Conservation (phyloP, 1,140 invertebrate species). For the Medauroidea extradentata region DNA sequence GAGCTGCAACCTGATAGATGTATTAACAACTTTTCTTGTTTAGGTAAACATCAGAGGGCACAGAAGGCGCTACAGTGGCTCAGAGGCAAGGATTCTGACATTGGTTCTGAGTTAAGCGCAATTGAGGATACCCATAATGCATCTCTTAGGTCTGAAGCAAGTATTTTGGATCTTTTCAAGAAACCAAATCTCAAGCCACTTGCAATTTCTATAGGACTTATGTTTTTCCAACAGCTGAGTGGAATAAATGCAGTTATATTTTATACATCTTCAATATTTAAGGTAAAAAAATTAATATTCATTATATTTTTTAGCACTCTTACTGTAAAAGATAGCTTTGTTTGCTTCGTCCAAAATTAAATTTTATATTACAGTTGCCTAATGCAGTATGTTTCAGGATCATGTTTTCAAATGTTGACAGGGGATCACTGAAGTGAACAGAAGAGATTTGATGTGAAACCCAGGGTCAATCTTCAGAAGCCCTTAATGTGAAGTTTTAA, state of each 20-base stretch:
- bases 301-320: too few species aligned
- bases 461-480: too few species aligned
- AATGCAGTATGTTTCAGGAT: too few species aligned
- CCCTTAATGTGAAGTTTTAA: too few species aligned
- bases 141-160: conserved; percentile 36
- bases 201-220: conserved; percentile 75
- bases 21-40: too few species aligned
- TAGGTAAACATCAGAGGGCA: conserved; percentile 63
- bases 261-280: conserved; percentile 83
- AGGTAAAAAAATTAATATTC: conserved; percentile 44
- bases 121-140: conserved; percentile 66
- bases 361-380: too few species aligned
- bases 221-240: conserved; percentile 92
- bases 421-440: too few species aligned
- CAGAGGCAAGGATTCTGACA: conserved; percentile 53
- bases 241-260: conserved; percentile 93
- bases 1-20: too few species aligned
- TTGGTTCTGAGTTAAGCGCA: conserved; percentile 76
- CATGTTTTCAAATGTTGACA: too few species aligned
- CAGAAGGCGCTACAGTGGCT: conserved; percentile 72
- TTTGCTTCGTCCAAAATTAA: too few species aligned
- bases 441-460: too few species aligned
- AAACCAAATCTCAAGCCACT: conserved; percentile 66
- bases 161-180: conserved; percentile 55
- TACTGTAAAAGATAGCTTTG: too few species aligned